Conservation (phyloP, 37 sponge, comb jelly and placozoan genomes). For the Tethya wilhelma region DNA sequence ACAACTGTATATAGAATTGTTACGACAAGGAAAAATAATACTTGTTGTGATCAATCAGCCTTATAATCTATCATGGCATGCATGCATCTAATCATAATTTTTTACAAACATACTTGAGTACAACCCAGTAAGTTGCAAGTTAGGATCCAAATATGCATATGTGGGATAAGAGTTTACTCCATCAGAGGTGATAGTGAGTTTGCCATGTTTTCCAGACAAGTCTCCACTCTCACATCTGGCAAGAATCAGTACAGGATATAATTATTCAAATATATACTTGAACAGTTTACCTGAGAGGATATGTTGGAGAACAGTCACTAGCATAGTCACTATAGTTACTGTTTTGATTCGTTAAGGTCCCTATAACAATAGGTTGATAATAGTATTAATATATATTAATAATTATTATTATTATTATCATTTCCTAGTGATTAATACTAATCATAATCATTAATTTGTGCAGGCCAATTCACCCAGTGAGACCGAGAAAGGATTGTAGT, state of each 20-base stretch:
- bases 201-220: constrained; percentile 58
- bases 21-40: no score
- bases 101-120: constrained; percentile 19
- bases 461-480: no score
- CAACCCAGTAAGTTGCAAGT: constrained; percentile 42
- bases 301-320: constrained; percentile 31
- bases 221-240: constrained; percentile 74
- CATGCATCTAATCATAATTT: no score
- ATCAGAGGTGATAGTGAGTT: constrained; percentile 35
- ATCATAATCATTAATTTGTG: no score
- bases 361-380: no score
- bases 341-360: no score
- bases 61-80: no score
- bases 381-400: no score
- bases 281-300: constrained; percentile 37
- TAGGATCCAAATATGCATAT: constrained; percentile 34
- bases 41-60: no score
- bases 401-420: no score
- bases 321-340: constrained; percentile 48
- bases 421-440: no score
- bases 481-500: constrained; percentile 67
- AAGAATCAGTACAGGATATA: neutral
- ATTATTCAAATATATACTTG: neutral
- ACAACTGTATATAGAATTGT: constrained; percentile 26
- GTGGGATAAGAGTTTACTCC: constrained; percentile 9